Evolutionary conservation across 2,113 vertebrate genomes (phyloP), one percentile per base, ranked within the genome.

Genomic region (Chionodraco myersi): DNA sequence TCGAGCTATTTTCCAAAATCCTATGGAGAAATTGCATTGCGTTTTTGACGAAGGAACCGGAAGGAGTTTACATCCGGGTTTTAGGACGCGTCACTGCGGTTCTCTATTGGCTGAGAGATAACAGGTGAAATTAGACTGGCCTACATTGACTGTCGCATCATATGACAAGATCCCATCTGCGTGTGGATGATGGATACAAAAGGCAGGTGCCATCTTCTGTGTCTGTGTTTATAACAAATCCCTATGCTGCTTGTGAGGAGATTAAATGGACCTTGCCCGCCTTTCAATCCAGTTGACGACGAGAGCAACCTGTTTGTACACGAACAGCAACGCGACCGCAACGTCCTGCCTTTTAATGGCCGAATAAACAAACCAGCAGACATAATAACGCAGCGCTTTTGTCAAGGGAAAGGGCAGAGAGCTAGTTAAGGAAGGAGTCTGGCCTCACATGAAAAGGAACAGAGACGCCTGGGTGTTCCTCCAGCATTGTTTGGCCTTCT

Each of bases 401-500:
- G 84, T 91, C 21, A 51, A 63, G 82, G 79, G 30, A 91, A 93
- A 93, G 87, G 88, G 81, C 83, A 91, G 86, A 61, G 82, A 79
- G 84, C 85, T 88, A 77, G 91, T 92, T 90, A 92, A 92, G 85
- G 79, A 79, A 86, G 69, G 58, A 70, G 77, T 66, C 81, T 67
- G 77, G 60, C 26, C 72, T 76, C 78, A 86, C 86, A 92, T 89
- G 88, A 93, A 92, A 92, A 89, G 86, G 75, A 82, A 63, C 69
- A 77, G 75, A 88, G 89, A 86, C 65, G 82, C 82, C 86, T 86
- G 86, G 92, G 89, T 87, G 91, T 90, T 91, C 86, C 84, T 86
- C 44, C 26, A 71, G 79, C 71, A 91, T 92, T 91, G 90, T 93
- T 79, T 67, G 9, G 64, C 78, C 78, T 87, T 83, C 65, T 90